Percentiles rank a stretch among this genome's conserved stretches.
phyloP scores from a whole-genome alignment of 2,888 invertebrate species.

The Xanthorhoe spadicearia region DNA sequence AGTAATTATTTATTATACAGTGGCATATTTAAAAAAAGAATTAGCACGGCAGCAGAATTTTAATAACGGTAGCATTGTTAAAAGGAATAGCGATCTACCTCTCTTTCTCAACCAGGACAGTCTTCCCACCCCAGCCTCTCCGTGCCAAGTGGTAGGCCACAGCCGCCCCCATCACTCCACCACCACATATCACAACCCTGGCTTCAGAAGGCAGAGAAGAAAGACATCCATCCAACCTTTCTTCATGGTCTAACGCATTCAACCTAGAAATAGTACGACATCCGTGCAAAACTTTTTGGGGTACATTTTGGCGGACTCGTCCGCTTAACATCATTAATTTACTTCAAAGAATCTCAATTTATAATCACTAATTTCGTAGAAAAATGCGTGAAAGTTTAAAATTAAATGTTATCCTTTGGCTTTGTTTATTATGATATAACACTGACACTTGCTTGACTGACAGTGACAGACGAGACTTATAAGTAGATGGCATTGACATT shows the following conservation, averaged over 20 bases:
- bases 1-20: too few species aligned
- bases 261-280: conserved; percentile 57
- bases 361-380: neutral
- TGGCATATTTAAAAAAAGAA: too few species aligned
- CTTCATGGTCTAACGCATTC: conserved; percentile 65
- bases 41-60: too few species aligned
- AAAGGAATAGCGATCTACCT: conserved; percentile 78
- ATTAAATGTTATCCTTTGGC: neutral
- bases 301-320: conserved; percentile 10
- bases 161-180: conserved; percentile 95
- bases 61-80: too few species aligned
- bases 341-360: neutral
- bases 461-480: too few species aligned
- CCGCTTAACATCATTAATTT: conserved; percentile 21
- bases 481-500: too few species aligned
- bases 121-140: conserved; percentile 92
- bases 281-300: conserved; percentile 18
- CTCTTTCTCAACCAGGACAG: conserved; percentile 93
- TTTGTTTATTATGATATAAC: neutral
- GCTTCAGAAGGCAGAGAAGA: conserved; percentile 77
- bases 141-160: conserved; percentile 95
- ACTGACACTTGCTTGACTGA: too few species aligned
- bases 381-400: neutral
- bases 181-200: conserved; percentile 94
- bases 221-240: conserved; percentile 66